Conservation (phyloP, 2,797 vertebrate species). For the Myotis pilosus region DNA sequence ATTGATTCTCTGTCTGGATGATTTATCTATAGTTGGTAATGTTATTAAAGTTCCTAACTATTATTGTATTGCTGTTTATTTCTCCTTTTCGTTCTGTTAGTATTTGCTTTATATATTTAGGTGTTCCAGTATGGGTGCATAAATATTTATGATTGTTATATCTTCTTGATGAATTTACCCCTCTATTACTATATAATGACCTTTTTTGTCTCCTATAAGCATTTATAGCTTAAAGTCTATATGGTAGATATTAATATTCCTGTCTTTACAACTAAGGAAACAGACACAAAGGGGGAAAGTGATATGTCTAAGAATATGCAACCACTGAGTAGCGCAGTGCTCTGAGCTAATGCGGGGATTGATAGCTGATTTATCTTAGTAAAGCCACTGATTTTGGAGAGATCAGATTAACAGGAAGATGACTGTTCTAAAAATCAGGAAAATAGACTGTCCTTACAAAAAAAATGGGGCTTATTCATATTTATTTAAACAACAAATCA, state of each 20-base stretch:
- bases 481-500: neutral
- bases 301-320: neutral
- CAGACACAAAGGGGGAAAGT: neutral
- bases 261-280: neutral
- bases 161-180: neutral
- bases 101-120: neutral
- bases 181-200: neutral
- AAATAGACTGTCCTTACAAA: neutral
- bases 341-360: neutral
- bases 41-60: neutral
- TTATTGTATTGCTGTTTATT: neutral
- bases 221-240: neutral
- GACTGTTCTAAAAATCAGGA: neutral
- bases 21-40: neutral
- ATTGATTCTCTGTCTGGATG: neutral
- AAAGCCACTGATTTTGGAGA: neutral
- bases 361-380: neutral
- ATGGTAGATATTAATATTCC: neutral
- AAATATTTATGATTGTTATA: neutral
- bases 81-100: neutral
- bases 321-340: neutral
- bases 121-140: neutral
- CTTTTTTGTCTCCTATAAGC: neutral
- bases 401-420: neutral
- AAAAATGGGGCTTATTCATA: neutral